Evolutionary conservation across 2,113 vertebrate genomes (phyloP), one percentile per base, ranked within the genome.

Genomic region (Clarias magur): DNA sequence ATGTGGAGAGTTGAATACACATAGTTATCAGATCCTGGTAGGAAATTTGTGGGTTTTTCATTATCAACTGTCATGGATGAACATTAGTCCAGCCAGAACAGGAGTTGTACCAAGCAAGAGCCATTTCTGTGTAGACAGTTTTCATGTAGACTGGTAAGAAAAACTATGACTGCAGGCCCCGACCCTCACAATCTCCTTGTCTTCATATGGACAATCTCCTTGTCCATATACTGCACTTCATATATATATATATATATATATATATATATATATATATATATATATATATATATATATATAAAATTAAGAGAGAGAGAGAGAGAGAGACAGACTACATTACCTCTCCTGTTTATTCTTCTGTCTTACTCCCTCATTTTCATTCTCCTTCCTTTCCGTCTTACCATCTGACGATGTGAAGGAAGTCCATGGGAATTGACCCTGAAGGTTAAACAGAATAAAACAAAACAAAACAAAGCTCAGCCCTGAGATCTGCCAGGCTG

Each of bases 381-480:
- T 70, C 10, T 85, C 65, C 53, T 60, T 60, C 23, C n/a, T 84
- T 30, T 80, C 68, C n/a, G 1, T 42, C 67, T 83, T 79, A 63
- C 25, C 38, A 63, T 54, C 80, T 75, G 38, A 82, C 3, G 59
- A 48, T 80, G 63, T 87, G 65, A 75, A 76, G n/a, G 63, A 68
- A 73, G 85, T 65, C 80, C 81, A 86, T 86, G 85, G 85, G 85
- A 86, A 86, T 82, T 60, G 54, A 82, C 80, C 60, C 72, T 87
- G 60, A 78, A 76, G 70, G 42, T 38, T 67, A 76, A 72, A 79
- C 56, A 68, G 6, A 68, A 72, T 42, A 68, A 68, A 59, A 57
- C 34, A 88, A 85, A 84, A 30, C 34, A 86, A 80, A 83, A 80
- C 73, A 84, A 87, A 81, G 30, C 65, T n/a, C 38, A 75, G 54